Percentiles rank a stretch among this genome's conserved stretches.
phyloP scores from a whole-genome alignment of 2,113 vertebrate genomes.

The Fregata magnificens region DNA sequence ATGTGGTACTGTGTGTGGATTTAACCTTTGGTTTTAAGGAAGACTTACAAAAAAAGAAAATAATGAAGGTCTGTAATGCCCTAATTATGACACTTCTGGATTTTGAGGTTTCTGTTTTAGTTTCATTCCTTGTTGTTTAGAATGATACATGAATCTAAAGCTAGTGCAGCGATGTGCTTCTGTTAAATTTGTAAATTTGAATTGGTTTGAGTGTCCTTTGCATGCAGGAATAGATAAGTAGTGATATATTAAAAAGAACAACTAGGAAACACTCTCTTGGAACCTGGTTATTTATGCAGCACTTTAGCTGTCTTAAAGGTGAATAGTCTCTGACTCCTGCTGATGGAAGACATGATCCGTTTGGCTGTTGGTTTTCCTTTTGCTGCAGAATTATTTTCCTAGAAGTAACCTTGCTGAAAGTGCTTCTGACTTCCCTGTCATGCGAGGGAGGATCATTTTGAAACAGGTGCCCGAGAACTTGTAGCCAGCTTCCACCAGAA shows the following conservation, averaged over 20 bases:
- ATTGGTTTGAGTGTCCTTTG: constrained; percentile 7
- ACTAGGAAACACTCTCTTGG: constrained; percentile 15
- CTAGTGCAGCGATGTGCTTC: background rate
- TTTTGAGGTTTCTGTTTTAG: background rate
- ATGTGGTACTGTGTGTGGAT: background rate
- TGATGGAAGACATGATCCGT: background rate
- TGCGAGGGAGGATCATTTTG: background rate
- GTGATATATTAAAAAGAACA: constrained; percentile 20
- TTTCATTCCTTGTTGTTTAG: background rate
- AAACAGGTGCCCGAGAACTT: background rate
- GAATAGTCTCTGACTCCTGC: background rate
- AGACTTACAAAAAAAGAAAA: background rate
- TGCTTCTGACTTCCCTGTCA: background rate
- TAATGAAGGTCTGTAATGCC: background rate
- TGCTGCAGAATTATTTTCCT: background rate
- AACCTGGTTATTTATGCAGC: constrained; percentile 25
- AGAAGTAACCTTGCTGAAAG: background rate
- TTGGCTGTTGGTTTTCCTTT: background rate
- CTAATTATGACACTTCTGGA: background rate
- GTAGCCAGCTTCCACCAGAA: background rate
- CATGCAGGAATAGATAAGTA: constrained; percentile 21
- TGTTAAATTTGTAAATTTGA: constrained; percentile 5
- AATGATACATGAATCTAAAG: background rate
- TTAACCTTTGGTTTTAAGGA: background rate
- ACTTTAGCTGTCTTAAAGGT: background rate